These are phyloP conservation scores for Anthoscopus minutus DNA, from an alignment of 2,113 vertebrate genomes.

Conservation along the genomic window DNA sequence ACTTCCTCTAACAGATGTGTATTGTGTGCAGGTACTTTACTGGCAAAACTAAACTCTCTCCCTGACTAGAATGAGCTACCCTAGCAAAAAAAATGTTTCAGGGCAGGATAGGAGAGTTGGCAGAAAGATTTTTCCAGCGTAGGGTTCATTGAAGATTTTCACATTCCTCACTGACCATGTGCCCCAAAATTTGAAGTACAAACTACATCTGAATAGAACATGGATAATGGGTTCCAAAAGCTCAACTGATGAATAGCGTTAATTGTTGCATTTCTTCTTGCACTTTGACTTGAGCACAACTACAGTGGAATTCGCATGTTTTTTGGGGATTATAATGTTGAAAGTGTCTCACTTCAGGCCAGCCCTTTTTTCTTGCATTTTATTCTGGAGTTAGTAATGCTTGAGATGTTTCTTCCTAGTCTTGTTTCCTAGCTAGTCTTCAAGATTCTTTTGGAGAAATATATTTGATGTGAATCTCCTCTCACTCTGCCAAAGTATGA, in stretches of 20 bases:
- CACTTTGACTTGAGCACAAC: not conserved
- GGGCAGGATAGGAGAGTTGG: not conserved
- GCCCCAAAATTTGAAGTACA: not conserved
- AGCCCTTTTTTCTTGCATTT: not conserved
- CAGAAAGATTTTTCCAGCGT: not conserved
- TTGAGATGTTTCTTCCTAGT: not conserved
- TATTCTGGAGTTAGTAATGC: not conserved
- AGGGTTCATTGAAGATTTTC: not conserved
- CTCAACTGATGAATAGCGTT: not conserved
- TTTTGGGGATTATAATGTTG: not conserved
- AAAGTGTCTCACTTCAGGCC: not conserved
- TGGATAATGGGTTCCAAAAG: not conserved
- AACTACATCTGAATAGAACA: not conserved
- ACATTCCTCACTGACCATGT: not conserved
- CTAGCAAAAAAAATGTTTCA: not conserved
- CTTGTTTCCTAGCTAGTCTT: not conserved
- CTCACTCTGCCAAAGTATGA: not conserved
- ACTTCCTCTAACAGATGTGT: not conserved
- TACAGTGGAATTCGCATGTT: rapidly evolving
- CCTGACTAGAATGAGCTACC: not conserved
- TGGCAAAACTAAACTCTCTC: not conserved
- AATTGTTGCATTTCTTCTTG: not conserved
- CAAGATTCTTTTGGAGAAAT: not conserved
- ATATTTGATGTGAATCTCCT: not conserved
- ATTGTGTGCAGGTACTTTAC: not conserved